phyloP scores from a whole-genome alignment of 2,113 vertebrate species.

The Tragelaphus scriptus region DNA sequence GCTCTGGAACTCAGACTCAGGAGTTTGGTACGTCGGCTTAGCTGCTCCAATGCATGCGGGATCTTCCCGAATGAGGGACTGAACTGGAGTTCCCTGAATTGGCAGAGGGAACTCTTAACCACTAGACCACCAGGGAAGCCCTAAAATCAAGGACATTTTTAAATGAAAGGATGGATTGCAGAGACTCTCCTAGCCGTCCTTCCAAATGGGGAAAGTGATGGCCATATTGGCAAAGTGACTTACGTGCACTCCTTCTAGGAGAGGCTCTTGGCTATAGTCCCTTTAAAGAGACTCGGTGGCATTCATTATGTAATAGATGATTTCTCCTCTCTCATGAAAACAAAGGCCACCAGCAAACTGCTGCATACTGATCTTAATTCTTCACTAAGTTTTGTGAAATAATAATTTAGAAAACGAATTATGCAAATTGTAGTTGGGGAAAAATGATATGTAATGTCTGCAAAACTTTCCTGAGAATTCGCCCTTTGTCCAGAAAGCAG shows the following conservation, averaged over 20 bases:
- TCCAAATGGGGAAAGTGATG: neutral
- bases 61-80: neutral
- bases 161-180: neutral
- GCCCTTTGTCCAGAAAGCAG: neutral
- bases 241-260: neutral
- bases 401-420: neutral
- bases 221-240: neutral
- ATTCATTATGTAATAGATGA: neutral
- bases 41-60: neutral
- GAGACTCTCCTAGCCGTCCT: neutral
- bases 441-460: neutral
- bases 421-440: neutral
- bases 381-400: neutral
- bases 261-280: neutral
- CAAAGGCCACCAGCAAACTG: neutral
- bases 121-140: neutral
- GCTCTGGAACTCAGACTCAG: neutral
- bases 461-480: neutral
- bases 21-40: neutral
- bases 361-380: neutral
- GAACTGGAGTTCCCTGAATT: neutral
- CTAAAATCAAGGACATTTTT: neutral
- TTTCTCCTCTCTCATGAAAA: neutral
- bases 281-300: neutral
- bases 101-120: neutral